Evolutionary conservation across 1,140 invertebrate species (phyloP).

Genomic region (Drosophila jambulina): DNA sequence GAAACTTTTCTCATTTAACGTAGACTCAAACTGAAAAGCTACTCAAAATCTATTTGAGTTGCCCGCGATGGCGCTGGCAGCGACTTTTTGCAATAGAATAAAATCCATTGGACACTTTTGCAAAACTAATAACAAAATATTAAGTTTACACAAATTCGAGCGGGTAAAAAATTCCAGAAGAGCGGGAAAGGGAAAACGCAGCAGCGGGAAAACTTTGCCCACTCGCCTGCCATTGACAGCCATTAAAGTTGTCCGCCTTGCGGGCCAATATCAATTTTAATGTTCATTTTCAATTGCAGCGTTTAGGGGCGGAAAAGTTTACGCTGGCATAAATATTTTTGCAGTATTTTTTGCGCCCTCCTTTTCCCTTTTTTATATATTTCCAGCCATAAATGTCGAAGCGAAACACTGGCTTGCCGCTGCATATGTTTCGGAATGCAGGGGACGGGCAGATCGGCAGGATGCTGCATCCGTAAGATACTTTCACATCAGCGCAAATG

Average conservation of each 20-base stretch:
- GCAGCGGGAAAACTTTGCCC: conserved; percentile 45
- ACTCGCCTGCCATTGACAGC: conserved; percentile 58
- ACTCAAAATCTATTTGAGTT: conserved; percentile 81
- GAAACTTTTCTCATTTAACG: conserved; percentile 82
- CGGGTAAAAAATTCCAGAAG: neutral
- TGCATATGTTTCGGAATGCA: conserved; percentile 32
- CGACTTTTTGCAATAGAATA: conserved; percentile 26
- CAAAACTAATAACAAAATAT: conserved; percentile 77
- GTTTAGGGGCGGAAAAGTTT: conserved; percentile 47
- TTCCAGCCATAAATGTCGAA: conserved; percentile 36
- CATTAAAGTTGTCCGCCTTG: conserved; percentile 65
- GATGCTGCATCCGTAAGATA: conserved; percentile 32
- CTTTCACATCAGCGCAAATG: conserved; percentile 71
- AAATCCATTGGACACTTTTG: conserved; percentile 69
- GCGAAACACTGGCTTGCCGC: conserved; percentile 33
- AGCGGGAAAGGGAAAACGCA: neutral
- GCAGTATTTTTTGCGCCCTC: conserved; percentile 4
- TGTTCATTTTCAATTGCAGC: conserved; percentile 71
- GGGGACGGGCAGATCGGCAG: neutral
- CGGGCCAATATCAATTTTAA: conserved; percentile 74
- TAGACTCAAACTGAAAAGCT: conserved; percentile 78
- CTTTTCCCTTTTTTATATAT: neutral
- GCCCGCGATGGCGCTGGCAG: conserved; percentile 3
- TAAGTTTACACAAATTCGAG: conserved; percentile 70
- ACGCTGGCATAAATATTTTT: conserved; percentile 34